These are phyloP conservation scores for Bellardia bayeri DNA, from an alignment of 2,888 invertebrate species.

Conservation along the genomic window DNA sequence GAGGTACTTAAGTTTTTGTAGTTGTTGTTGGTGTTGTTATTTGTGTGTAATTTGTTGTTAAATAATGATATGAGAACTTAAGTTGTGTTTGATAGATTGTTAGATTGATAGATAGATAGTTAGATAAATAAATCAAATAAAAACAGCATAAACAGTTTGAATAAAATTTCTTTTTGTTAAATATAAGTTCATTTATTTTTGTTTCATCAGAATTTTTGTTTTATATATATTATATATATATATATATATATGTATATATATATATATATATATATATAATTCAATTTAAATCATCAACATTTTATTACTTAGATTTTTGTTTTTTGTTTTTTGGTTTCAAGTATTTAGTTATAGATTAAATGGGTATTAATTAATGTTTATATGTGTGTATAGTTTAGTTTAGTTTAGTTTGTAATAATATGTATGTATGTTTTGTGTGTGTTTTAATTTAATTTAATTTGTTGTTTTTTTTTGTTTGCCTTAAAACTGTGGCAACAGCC, in stretches of 20 bases:
- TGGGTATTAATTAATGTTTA: slow-evolving; percentile 54
- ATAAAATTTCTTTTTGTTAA: slow-evolving; percentile 58
- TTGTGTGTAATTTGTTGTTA: slow-evolving; percentile 30
- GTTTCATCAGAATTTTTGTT: slow-evolving; percentile 55
- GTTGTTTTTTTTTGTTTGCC: slow-evolving; percentile 23
- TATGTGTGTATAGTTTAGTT: slow-evolving; percentile 24
- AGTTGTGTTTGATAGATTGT: slow-evolving; percentile 18
- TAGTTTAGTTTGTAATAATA: slow-evolving; percentile 67
- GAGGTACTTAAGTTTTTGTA: slow-evolving; percentile 63
- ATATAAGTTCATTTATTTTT: slow-evolving; percentile 72
- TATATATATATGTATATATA: slow-evolving; percentile 26
- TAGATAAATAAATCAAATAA: slow-evolving; percentile 12
- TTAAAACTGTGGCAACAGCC: slow-evolving; percentile 4
- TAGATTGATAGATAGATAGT: neutral
- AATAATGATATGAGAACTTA: slow-evolving; percentile 66
- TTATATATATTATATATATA: slow-evolving; percentile 23
- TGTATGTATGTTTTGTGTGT: slow-evolving; percentile 76
- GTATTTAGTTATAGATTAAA: slow-evolving; percentile 60
- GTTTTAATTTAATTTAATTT: slow-evolving; percentile 67
- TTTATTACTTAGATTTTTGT: slow-evolving; percentile 70
- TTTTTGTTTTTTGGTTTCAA: slow-evolving; percentile 54
- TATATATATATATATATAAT: slow-evolving; percentile 52
- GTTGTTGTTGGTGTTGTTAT: neutral
- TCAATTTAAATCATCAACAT: slow-evolving; percentile 78
- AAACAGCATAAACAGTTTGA: slow-evolving; percentile 52